Evolutionary conservation across 2,888 invertebrate genomes (phyloP).

Genomic region (Clanis bilineata): DNA sequence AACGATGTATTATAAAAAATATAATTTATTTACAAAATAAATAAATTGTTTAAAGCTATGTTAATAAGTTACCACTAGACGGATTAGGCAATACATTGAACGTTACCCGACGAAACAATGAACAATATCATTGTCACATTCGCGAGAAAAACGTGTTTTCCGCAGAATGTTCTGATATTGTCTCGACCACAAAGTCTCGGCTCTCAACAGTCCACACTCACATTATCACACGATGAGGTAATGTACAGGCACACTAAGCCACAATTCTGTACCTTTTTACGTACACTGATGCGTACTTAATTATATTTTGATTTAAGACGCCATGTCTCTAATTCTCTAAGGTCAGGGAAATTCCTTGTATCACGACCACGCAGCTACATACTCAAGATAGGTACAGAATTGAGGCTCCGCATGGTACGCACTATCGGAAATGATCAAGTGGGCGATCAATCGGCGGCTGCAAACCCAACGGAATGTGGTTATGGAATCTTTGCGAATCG

Average conservation of each 20-base stretch:
- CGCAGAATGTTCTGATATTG: background rate
- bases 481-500: conserved; percentile 56
- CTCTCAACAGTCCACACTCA: background rate
- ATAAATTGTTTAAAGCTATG: conserved; percentile 48
- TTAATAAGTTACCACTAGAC: conserved; percentile 47
- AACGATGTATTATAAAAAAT: conserved; percentile 20
- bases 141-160: background rate
- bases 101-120: conserved; percentile 20
- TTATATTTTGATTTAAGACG: no score
- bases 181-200: background rate
- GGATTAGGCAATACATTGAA: conserved; percentile 53
- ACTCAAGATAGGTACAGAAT: no score
- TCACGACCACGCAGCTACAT: no score
- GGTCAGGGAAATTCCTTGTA: no score
- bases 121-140: conserved; percentile 12
- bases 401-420: no score
- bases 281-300: no score
- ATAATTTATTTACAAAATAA: conserved; percentile 44
- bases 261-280: no score
- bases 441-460: conserved; percentile 73
- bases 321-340: no score
- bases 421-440: conserved; percentile 70
- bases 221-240: conserved; percentile 41
- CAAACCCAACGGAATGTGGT: conserved; percentile 71
- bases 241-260: conserved; percentile 13